Conservation (phyloP, 1,140 invertebrate genomes). For the Polyergus mexicanus region DNA sequence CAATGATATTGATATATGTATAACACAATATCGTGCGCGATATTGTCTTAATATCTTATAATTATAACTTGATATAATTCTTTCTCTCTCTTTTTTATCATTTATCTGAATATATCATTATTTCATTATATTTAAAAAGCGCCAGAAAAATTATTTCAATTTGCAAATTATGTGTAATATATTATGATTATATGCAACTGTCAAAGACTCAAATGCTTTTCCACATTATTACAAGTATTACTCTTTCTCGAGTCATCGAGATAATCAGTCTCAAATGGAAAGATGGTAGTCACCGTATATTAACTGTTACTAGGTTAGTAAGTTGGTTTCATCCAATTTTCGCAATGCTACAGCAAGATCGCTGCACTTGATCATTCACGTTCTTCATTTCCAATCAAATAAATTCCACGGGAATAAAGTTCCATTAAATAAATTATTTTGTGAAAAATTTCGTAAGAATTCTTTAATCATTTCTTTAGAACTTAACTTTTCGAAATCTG, state of each 20-base stretch:
- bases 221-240: background rate
- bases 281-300: background rate
- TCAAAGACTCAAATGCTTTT: background rate
- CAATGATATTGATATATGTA: too few relatives aligned
- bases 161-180: background rate
- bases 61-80: too few relatives aligned
- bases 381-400: slow-evolving; percentile 6
- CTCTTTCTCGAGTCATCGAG: slow-evolving; percentile 1
- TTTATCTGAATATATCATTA: background rate
- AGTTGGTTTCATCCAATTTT: slow-evolving; percentile 29
- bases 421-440: background rate
- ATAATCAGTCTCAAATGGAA: slow-evolving; percentile 12
- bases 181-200: background rate
- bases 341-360: background rate
- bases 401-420: background rate
- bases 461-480: background rate
- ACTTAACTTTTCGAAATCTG: background rate
- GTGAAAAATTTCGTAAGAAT: background rate
- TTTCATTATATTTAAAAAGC: background rate
- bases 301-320: slow-evolving; percentile 15
- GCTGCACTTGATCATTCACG: background rate
- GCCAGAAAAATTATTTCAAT: background rate
- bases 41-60: too few relatives aligned
- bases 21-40: too few relatives aligned
- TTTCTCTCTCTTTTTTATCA: background rate